These are phyloP conservation scores for Cnemophilus loriae DNA, from an alignment of 2,113 vertebrate species.

Conservation along the genomic window DNA sequence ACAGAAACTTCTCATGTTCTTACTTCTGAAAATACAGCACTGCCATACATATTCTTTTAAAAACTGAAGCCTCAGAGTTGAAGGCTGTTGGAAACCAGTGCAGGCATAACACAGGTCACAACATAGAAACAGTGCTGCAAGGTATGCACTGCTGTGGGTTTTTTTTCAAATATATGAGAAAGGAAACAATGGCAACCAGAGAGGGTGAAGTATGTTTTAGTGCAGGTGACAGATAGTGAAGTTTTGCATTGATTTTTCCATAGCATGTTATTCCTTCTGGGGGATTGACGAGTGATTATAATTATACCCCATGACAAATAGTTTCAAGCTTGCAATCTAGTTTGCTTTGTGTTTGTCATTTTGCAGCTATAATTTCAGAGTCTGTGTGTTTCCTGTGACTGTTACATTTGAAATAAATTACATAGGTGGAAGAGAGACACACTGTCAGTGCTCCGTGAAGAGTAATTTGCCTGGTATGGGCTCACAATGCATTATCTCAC, in stretches of 20 bases:
- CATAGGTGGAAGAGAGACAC: slow-evolving; percentile 19
- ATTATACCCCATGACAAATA: slow-evolving; percentile 4
- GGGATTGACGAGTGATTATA: slow-evolving; percentile 8
- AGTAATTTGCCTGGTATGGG: slow-evolving; percentile 25
- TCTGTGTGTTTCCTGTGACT: neutral
- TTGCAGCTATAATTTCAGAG: neutral
- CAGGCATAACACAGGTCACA: neutral
- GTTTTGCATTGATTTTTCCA: neutral
- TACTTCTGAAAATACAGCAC: neutral
- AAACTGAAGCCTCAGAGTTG: neutral
- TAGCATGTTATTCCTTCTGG: neutral
- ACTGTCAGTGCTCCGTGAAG: neutral
- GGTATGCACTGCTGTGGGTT: neutral
- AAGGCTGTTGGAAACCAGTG: neutral
- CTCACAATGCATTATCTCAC: slow-evolving; percentile 21
- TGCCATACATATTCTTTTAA: neutral
- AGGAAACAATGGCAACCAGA: neutral
- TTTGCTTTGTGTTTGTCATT: slow-evolving; percentile 22
- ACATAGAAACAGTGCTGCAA: neutral
- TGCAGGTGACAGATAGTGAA: neutral
- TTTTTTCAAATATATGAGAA: neutral
- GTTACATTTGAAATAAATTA: slow-evolving; percentile 28
- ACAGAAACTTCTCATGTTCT: neutral
- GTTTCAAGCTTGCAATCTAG: neutral
- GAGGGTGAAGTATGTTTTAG: neutral